phyloP scores from a whole-genome alignment of 1,140 invertebrate genomes.

The Antheraea mylitta region DNA sequence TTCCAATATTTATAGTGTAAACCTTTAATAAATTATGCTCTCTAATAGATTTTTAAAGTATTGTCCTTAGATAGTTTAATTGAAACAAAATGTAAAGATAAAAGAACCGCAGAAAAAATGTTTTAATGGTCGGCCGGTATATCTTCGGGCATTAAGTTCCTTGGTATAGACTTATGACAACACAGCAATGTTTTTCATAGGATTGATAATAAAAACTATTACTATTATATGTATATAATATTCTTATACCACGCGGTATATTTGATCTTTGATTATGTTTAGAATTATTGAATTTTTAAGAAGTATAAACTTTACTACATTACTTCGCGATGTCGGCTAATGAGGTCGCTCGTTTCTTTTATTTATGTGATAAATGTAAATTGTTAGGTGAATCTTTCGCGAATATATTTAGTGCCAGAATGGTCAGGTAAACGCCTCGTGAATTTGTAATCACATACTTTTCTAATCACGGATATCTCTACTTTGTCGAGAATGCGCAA shows the following conservation, averaged over 20 bases:
- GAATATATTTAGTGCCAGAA: slow-evolving; percentile 58
- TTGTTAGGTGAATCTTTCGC: slow-evolving; percentile 55
- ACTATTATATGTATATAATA: background rate
- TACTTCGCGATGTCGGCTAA: slow-evolving; percentile 47
- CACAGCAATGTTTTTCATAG: background rate
- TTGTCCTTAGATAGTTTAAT: slow-evolving; percentile 32
- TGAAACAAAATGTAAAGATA: slow-evolving; percentile 32
- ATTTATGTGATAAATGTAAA: slow-evolving; percentile 71
- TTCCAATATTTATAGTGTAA: slow-evolving; percentile 32
- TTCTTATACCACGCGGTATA: background rate
- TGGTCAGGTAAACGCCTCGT: slow-evolving; percentile 33
- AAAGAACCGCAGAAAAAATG: slow-evolving; percentile 37
- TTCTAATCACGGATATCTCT: slow-evolving; percentile 36
- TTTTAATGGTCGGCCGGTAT: slow-evolving; percentile 27
- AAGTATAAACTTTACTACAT: slow-evolving; percentile 17
- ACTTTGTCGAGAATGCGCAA: slow-evolving; percentile 34
- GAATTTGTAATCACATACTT: slow-evolving; percentile 54
- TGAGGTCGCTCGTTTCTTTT: slow-evolving; percentile 61
- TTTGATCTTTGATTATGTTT: background rate
- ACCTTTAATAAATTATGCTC: slow-evolving; percentile 56
- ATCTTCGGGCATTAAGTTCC: slow-evolving; percentile 14
- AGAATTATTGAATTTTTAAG: background rate
- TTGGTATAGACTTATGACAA: background rate
- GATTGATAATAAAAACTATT: background rate
- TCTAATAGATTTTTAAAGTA: slow-evolving; percentile 45